phyloP scores from a whole-genome alignment of 2,888 invertebrate species.

The Myathropa florea region DNA sequence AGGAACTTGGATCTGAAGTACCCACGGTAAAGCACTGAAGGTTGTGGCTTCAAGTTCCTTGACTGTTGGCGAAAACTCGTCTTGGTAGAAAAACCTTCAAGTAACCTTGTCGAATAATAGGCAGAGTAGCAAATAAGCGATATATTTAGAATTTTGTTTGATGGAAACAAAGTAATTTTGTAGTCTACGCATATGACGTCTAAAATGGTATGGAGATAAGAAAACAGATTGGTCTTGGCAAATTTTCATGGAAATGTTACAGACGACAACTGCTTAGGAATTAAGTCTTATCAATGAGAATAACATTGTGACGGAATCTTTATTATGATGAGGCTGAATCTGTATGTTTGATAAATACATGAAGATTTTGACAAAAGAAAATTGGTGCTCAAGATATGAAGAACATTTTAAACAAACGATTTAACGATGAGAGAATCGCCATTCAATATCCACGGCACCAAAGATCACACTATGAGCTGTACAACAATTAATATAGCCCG shows the following conservation, averaged over 20 bases:
- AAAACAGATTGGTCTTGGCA: neutral
- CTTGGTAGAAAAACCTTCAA: neutral
- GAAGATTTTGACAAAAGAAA: no score
- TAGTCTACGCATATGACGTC: neutral
- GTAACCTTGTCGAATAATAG: neutral
- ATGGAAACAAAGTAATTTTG: neutral
- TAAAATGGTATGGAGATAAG: neutral
- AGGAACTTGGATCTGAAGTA: neutral
- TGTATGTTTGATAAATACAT: no score
- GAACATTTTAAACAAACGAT: no score
- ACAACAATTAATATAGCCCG: no score
- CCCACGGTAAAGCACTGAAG: neutral
- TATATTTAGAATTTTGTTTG: neutral
- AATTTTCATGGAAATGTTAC: neutral
- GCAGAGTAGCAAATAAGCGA: neutral
- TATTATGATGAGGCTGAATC: no score
- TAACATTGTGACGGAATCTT: no score
- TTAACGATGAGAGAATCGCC: no score
- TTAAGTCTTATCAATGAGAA: neutral
- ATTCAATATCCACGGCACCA: no score
- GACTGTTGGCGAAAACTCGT: neutral
- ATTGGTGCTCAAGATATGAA: no score
- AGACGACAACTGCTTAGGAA: neutral
- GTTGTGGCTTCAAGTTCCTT: neutral
- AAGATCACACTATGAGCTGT: no score